Percentiles rank a stretch among this genome's conserved stretches.
Conservation (phyloP, 1,140 invertebrate species). For the Leptestheria dahalacensis region DNA sequence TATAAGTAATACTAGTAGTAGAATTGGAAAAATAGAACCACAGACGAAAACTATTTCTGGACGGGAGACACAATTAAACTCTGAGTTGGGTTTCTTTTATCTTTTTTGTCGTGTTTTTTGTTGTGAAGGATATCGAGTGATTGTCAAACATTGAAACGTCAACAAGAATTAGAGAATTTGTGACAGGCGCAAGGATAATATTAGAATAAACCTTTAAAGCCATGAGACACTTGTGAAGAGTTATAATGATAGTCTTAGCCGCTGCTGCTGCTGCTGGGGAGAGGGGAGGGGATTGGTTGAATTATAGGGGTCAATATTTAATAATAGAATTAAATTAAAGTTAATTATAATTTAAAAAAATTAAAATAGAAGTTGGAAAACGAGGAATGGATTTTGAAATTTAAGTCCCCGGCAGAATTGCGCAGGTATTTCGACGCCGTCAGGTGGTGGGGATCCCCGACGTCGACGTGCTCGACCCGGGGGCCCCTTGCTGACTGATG, state of each 20-base stretch:
- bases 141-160: background rate
- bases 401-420: background rate
- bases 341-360: too few species aligned
- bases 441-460: background rate
- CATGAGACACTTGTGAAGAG: too few species aligned
- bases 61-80: background rate
- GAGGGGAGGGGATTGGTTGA: too few species aligned
- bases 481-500: slow-evolving; percentile 12
- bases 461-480: background rate
- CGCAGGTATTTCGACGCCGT: background rate
- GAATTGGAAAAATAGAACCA: background rate
- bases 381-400: too few species aligned
- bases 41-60: background rate
- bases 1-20: background rate
- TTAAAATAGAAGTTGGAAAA: too few species aligned
- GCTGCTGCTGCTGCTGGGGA: background rate
- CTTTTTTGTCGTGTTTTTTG: too few species aligned
- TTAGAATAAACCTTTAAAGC: too few species aligned
- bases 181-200: too few species aligned
- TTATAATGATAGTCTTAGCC: background rate
- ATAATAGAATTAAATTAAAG: too few species aligned
- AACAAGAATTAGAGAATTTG: too few species aligned
- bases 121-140: background rate
- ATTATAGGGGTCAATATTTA: too few species aligned
- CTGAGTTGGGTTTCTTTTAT: background rate